Evolutionary conservation across 2,888 invertebrate genomes (phyloP), one percentile per base, ranked within the genome.

Genomic region (Heliconius charithonia): DNA sequence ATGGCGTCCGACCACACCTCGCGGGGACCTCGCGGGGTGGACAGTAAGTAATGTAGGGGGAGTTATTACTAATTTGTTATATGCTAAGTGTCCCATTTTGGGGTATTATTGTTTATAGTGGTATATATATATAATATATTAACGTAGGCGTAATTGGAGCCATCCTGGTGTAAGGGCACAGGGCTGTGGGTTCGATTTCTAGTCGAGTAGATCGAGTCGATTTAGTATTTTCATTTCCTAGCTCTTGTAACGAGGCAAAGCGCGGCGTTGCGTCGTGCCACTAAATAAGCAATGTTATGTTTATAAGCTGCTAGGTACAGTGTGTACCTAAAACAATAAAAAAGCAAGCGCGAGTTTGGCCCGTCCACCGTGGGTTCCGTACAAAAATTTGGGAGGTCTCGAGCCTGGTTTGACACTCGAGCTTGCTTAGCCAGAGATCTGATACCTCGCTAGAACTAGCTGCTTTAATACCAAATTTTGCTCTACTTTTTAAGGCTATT

Each of bases 1-100:
- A 77, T 77, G 76, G 77, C 77, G 77, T n/a, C 32, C 56, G 51
- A 37, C 56, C 72, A 59, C 77, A 66, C 77, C 77, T 66, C 22
- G 16, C 32, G 37, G 41, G 70, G n/a, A 1, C 32, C 32, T 37
- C 32, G 32, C 16, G 29, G 71, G 62, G 74, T 63, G 63, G 9
- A 25, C 62, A 22, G 71, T 10, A 59, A 51, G n/a, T 71, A 71
- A 71, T 56, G 59, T n/a, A 22, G 32, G 63, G 73, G 74, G 74
- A 27, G 27, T n/a, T 41, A 41, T 45, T 65, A 45, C 29, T 65
- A 62, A 74, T 65, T 63, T 65, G 41, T 74, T 63, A 65, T 63
- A 65, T 65, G 45, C 29, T 65, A 63, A 63, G 41, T 37, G 62
- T 62, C 45, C n/a, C 32, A 45, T 74, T 74, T 74, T n/a, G 37